Evolutionary conservation across 2,113 vertebrate species (phyloP), one percentile per base, ranked within the genome.

Genomic region (Calyptommatus sinebrachiatus): DNA sequence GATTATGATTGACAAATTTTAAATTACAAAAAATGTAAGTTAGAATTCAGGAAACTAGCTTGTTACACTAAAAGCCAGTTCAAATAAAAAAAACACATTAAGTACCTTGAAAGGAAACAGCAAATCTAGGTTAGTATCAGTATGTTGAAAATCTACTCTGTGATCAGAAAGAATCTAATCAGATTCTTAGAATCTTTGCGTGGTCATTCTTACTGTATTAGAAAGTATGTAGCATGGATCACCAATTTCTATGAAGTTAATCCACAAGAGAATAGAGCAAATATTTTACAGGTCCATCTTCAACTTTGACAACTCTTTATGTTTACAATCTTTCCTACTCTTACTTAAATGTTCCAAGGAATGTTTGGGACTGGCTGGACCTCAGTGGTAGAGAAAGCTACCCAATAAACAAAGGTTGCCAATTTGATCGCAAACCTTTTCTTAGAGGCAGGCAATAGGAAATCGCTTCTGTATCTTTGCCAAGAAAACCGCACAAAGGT

Each of bases 121-220:
- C 0, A 45, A 70, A 81, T 89, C 80, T 84, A 87, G 28, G 67
- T 82, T 87, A 90, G 91, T 84, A 79, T 76, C 77, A 83, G 65
- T 12, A 86, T 75, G 79, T 83, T 76, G 86, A 65, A 65, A 20
- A 31, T 81, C 83, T 83, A 72, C 41, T 41, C 18, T 83, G 68
- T 45, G 72, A 70, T 85, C 72, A 60, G 73, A 57, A 77, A 84
- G 77, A 88, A 82, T 29, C 8, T 79, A 73, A 50, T 5, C 72
- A 82, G 81, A 83, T 10, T 16, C 12, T 28, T 60, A 46, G 45
- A 84, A 45, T 84, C 0, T 7, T 12, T 69, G 2, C 0, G 1
- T 61, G 85, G 0, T 6, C 2, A 26, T 83, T 83, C 45, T 69
- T 31, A 57, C 53, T 28, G 45, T 41, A 82, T 62, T 45, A 12